Conservation (phyloP, 2,797 vertebrate species). For the Sebastes cheni region DNA sequence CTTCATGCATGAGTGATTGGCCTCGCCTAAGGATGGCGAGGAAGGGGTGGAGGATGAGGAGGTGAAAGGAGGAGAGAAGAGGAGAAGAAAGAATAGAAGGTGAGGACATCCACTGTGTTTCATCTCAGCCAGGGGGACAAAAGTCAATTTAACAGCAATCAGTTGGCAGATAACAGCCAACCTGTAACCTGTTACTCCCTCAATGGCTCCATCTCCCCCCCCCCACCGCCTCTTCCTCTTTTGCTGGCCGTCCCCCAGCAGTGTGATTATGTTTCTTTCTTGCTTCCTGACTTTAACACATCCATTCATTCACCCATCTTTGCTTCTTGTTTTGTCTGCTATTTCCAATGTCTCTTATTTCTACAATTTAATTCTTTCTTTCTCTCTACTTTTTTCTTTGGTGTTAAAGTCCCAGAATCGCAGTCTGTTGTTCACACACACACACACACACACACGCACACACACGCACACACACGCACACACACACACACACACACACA, state of each 20-base stretch:
- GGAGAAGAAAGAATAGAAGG: neutral
- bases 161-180: constrained; percentile 75
- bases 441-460: neutral
- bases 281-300: constrained; percentile 31
- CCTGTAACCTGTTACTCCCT: constrained; percentile 82
- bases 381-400: neutral
- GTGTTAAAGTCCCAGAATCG: neutral
- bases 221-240: neutral
- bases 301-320: constrained; percentile 9
- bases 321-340: no score
- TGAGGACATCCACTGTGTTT: constrained; percentile 2
- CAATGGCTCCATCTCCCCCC: constrained; percentile 78
- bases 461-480: no score
- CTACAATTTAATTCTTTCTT: neutral
- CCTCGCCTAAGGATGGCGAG: constrained; percentile 33
- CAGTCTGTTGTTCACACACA: neutral
- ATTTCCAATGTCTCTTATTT: neutral
- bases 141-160: constrained; percentile 81
- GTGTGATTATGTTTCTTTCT: constrained; percentile 23
- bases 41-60: constrained; percentile 3
- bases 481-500: neutral
- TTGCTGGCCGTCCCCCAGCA: neutral
- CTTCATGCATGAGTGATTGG: constrained; percentile 61
- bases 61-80: neutral
- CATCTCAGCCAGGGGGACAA: constrained; percentile 58